These are phyloP conservation scores for Eupithecia subumbrata DNA, from an alignment of 2,888 invertebrate genomes.

Conservation along the genomic window DNA sequence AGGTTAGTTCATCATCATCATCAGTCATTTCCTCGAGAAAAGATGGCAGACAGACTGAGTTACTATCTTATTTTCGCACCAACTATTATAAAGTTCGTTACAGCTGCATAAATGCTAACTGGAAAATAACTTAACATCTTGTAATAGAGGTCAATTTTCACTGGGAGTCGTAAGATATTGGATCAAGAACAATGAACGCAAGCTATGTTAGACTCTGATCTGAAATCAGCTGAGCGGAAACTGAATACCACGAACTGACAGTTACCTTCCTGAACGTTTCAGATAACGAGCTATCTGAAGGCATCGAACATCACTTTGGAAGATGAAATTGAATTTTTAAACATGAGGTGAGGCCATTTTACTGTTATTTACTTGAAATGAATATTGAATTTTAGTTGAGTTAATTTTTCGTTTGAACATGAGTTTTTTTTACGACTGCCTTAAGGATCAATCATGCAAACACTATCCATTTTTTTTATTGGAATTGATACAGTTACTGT, in stretches of 20 bases:
- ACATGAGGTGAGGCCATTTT: slow-evolving; percentile 85
- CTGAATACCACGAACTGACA: background rate
- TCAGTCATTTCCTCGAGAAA: background rate
- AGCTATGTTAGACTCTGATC: slow-evolving; percentile 15
- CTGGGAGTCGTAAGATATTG: background rate
- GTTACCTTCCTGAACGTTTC: slow-evolving; percentile 43
- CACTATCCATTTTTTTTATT: too few relatives aligned
- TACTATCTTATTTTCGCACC: background rate
- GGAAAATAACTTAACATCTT: background rate
- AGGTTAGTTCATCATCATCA: slow-evolving; percentile 52
- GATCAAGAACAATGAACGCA: background rate
- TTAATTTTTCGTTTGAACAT: background rate
- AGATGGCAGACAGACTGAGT: background rate
- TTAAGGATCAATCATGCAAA: too few relatives aligned
- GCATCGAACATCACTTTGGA: slow-evolving; percentile 86
- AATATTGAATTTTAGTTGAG: slow-evolving; percentile 42
- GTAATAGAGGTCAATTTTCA: background rate
- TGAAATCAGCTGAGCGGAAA: slow-evolving; percentile 38
- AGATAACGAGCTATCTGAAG: slow-evolving; percentile 87
- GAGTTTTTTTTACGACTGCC: background rate
- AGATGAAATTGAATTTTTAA: slow-evolving; percentile 87
- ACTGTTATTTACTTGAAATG: background rate
- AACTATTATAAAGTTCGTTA: background rate
- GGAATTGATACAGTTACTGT: too few relatives aligned
- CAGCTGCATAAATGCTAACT: background rate